Conservation (phyloP, 2,797 vertebrate genomes). For the Naso thynnoides region DNA sequence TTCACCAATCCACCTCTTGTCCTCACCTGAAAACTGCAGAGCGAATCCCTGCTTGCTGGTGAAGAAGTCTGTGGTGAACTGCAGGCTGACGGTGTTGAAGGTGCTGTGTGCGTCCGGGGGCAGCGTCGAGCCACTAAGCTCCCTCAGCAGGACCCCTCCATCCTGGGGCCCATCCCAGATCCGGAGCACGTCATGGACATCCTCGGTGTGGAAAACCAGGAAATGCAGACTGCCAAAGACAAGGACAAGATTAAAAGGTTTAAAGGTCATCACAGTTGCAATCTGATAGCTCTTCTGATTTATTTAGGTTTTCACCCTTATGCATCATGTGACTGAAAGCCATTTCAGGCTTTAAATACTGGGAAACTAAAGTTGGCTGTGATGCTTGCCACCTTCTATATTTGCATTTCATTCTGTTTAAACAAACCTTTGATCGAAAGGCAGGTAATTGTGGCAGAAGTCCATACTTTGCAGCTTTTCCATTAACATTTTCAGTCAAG, state of each 20-base stretch:
- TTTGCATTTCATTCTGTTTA: not conserved
- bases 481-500: slow-evolving; percentile 19
- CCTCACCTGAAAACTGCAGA: slow-evolving; percentile 94
- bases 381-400: not conserved
- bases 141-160: slow-evolving; percentile 93
- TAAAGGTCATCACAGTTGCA: not conserved
- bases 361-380: not conserved
- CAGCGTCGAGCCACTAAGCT: slow-evolving; percentile 90
- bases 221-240: slow-evolving; percentile 90
- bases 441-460: slow-evolving; percentile 1
- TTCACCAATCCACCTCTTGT: not conserved
- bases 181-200: slow-evolving; percentile 94
- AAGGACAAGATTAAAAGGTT: slow-evolving; percentile 28
- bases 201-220: slow-evolving; percentile 97
- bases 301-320: not conserved
- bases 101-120: slow-evolving; percentile 95
- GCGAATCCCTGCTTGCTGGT: slow-evolving; percentile 99
- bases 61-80: slow-evolving; percentile 99
- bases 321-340: not conserved
- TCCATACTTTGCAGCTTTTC: slow-evolving; percentile 1
- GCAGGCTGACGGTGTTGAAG: slow-evolving; percentile 93
- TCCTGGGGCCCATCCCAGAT: slow-evolving; percentile 98
- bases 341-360: not conserved
- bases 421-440: not conserved
- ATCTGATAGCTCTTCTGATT: not conserved